Base-by-base conservation (phyloP, 2,113 vertebrate genomes). In the Nerophis ophidion region DNA sequence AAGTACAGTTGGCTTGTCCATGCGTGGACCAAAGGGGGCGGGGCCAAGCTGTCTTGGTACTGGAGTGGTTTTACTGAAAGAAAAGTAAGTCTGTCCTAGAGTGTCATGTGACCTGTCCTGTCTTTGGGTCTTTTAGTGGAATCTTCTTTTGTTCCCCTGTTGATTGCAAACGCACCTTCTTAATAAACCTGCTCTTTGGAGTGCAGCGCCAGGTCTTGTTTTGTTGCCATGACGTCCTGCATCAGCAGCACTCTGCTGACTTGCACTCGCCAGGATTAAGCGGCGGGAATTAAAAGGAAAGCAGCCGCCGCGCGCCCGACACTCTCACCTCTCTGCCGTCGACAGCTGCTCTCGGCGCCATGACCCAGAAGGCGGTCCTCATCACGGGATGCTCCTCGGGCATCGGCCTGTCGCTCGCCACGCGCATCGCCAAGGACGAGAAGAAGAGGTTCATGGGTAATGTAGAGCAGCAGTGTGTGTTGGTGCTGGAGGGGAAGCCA, bases 361-460 rank as follows among this genome's bases (percentile, higher is more conserved):
- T 93, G 91, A 84, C 75, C 68, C 89, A 89, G 84, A 93, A 92
- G 75, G 88, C 86, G 46, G 92, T 94, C 5, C 91, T 95, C 45
- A 90, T 93, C 81, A 93, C 92, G 3, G 93, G 93, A 53, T 94
- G 93, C 65, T 95, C 92, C 50, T 93, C 92, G 7, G 93, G 93
- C 55, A 93, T 94, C 53, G 93, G 93, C 55, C 74, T 94, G n/a
- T 86, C 92, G 9, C 80, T 94, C 80, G 93, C 93, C 61, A 74
- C 72, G 52, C 89, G 87, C 81, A 84, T 94, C 47, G 92, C 92
- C 19, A 91, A 84, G 65, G 92, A 94, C 72, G 90, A 93, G 48
- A 91, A 93, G 84, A 93, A 91, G 80, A 91, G 92, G 71, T 95
- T 93, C 67, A 90, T 91, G 91, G 92, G 92, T 93, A 91, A 93